Evolutionary conservation across 2,797 vertebrate genomes (phyloP).

Genomic region (Arremon aurantiirostris): DNA sequence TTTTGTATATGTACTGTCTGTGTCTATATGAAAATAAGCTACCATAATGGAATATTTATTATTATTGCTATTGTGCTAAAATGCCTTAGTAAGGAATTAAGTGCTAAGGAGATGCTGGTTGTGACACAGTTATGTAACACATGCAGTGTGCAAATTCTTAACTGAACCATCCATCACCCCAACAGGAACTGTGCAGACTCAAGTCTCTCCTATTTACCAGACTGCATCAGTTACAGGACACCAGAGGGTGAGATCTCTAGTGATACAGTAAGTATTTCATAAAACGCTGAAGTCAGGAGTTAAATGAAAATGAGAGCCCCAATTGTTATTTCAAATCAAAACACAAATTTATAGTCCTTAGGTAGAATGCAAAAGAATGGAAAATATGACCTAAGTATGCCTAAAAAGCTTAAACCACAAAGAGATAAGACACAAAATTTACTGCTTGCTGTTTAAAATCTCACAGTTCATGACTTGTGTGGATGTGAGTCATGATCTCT

Average conservation of each 20-base stretch:
- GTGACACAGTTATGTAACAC: not conserved
- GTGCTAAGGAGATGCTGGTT: not conserved
- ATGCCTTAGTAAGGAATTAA: not conserved
- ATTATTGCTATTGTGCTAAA: not conserved
- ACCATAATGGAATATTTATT: not conserved
- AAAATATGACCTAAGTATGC: not conserved
- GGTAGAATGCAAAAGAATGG: not conserved
- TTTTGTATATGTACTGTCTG: not conserved
- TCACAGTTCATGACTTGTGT: not conserved
- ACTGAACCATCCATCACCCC: not conserved
- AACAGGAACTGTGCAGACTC: not conserved
- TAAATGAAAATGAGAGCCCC: not conserved
- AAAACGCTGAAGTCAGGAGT: not conserved
- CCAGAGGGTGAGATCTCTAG: not conserved
- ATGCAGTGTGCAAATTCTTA: fast-evolving
- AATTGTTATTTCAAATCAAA: not conserved
- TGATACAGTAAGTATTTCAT: not conserved
- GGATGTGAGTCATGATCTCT: not conserved
- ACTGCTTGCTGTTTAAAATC: not conserved
- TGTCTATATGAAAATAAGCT: not conserved
- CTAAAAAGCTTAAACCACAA: not conserved
- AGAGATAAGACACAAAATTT: not conserved
- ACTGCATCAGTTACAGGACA: not conserved
- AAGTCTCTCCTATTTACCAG: not conserved
- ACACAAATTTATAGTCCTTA: not conserved